phyloP scores from a whole-genome alignment of 2,113 vertebrate species.

The Sisor rabdophorus region DNA sequence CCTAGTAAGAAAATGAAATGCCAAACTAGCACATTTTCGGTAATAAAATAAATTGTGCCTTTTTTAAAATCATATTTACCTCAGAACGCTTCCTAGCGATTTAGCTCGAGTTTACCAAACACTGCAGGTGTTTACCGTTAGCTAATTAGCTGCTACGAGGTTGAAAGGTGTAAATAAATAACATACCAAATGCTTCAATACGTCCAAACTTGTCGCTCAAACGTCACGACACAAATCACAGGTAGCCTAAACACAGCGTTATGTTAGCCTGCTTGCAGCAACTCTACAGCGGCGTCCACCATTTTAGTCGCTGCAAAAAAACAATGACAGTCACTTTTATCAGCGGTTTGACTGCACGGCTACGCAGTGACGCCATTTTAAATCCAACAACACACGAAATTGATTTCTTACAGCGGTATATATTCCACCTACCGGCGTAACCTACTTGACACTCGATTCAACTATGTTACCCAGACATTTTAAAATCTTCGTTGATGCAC shows the following conservation, averaged over 20 bases:
- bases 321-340: conserved; percentile 49
- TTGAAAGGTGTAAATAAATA: background rate
- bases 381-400: background rate
- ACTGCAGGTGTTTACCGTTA: background rate
- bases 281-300: conserved; percentile 43
- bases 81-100: background rate
- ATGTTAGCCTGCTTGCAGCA: conserved; percentile 4
- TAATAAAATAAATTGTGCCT: no score
- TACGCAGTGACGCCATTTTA: conserved; percentile 46
- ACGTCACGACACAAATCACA: background rate
- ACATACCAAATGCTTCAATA: background rate
- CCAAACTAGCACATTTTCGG: no score
- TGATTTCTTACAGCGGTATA: background rate
- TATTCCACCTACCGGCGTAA: background rate
- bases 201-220: background rate
- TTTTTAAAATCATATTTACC: background rate
- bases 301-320: conserved; percentile 55
- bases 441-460: background rate
- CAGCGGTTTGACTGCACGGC: conserved; percentile 25
- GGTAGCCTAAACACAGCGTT: background rate
- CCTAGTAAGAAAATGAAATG: background rate
- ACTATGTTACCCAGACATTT: background rate
- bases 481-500: conserved; percentile 9
- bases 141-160: background rate
- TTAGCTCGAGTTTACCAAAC: background rate